Evolutionary conservation across 1,140 invertebrate species (phyloP).

Genomic region (Rhopalosiphum padi): DNA sequence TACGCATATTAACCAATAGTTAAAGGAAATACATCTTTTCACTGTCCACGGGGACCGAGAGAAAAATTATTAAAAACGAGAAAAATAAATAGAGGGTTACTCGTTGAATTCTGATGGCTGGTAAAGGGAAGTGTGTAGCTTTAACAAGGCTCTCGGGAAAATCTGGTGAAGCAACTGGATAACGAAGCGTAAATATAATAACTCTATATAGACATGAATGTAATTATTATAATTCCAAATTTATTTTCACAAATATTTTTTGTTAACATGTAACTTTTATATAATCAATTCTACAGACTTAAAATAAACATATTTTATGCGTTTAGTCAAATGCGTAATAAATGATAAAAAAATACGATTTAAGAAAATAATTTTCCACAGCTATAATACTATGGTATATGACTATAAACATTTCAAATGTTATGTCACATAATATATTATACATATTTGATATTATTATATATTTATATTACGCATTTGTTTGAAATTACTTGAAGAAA

Average conservation of each 20-base stretch:
- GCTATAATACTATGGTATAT: background rate
- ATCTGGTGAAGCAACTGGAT: conserved; percentile 51
- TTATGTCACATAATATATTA: background rate
- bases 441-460: too few relatives aligned
- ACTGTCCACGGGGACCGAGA: background rate
- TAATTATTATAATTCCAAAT: conserved; percentile 53
- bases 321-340: background rate
- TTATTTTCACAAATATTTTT: conserved; percentile 50
- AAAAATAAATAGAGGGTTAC: conserved; percentile 54
- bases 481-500: background rate
- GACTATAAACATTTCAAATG: background rate
- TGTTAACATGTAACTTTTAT: conserved; percentile 23
- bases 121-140: background rate
- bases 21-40: conserved; percentile 15
- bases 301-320: conserved; percentile 1
- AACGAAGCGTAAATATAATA: conserved; percentile 58
- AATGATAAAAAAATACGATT: background rate
- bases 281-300: conserved; percentile 23
- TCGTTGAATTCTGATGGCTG: background rate
- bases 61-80: conserved; percentile 53
- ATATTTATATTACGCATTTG: background rate
- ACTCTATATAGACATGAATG: conserved; percentile 31
- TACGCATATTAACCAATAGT: background rate
- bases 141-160: conserved; percentile 55
- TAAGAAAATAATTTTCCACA: background rate